Evolutionary conservation across 2,888 invertebrate genomes (phyloP), one percentile per base, ranked within the genome.

Genomic region (Melikaiella ostensackeni): DNA sequence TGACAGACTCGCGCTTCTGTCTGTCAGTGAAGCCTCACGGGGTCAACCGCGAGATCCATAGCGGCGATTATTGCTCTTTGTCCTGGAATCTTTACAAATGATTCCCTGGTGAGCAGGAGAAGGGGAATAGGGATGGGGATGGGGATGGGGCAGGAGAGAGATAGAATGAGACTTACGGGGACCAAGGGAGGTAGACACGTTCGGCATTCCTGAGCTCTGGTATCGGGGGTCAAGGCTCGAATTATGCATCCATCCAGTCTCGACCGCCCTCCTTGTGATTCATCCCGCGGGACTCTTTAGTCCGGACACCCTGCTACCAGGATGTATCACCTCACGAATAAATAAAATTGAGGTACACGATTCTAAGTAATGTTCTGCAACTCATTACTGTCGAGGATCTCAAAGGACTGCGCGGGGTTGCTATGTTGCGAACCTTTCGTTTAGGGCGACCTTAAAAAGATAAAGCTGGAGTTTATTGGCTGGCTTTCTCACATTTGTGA

Each of bases 1-100:
- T 90, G 91, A 91, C 90, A 89, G 89, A 86, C 90, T 90, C 89
- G 89, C 90, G 91, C 91, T 91, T 91, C 91, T 90, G 91, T 90
- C 90, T 86, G 90, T 90, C 86, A 86, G 86, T 85, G 84, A 83
- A 83, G 84, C 82, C 81, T 83, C 84, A 82, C 83, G 85, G 84
- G 87, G 87, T 87, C 87, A 89, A 86, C 83, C 83, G 77, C 82
- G 83, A 88, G 87, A 88, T 88, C 84, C 88, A 85, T 87, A 85
- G 83, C 84, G 83, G 77, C 83, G 86, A 86, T 86, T 86, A 85
- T 84, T 84, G 80, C 83, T 87, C 88, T 88, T 87, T 86, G 85
- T 89, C 86, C 88, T 81, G 86, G 86, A 90, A 90, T 90, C 89
- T 89, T 90, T 88, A 88, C 88, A 89, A 90, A 89, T 89, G 89